Evolutionary conservation across 2,113 vertebrate genomes (phyloP), one percentile per base, ranked within the genome.

Genomic region (Parotia lawesii): DNA sequence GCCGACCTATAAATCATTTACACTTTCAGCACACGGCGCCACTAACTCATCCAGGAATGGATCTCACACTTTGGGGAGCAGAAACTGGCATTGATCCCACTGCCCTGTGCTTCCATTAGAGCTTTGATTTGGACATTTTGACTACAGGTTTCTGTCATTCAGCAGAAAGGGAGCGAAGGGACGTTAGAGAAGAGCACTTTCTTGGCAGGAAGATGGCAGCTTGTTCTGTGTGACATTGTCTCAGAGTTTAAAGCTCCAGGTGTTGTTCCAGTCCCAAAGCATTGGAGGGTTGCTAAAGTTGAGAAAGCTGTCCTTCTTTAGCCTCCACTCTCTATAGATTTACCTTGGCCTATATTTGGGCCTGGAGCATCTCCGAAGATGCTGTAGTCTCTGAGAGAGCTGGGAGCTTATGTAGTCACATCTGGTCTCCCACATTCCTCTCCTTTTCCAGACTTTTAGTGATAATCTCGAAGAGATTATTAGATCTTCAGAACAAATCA

Each of bases 401-500:
- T 75, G 25, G n/a, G 48, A 56, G 15, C 13, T 54, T 78, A 40
- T 0, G 1, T 2, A 75, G 73, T 67, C 27, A 33, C 60, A 65
- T 65, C 58, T 91, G 57, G n/a, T 45, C 31, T 76, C 37, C 13
- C 6, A 9, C n/a, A 11, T 75, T 79, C 28, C 40, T 91, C 37
- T 78, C 10, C n/a, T 87, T 78, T 83, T 69, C 71, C 60, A 90
- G 33, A 66, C 4, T 27, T 91, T 75, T 61, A 51, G 38, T 2
- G 9, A 65, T 64, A 82, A 93, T 70, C 40, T 76, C 15, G 51
- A 82, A 79, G 24, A 88, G 19, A 61, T 76, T 79, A 70, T 76
- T 95, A 76, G 37, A 54, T 80, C 35, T 73, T 89, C 42, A 70
- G 33, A 50, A 83, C 45, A 95, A 91, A 79, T 90, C 22, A 3